A percentile compares a stretch with the other conserved stretches of the same genome.
Evolutionary conservation across 2,113 vertebrate genomes (phyloP).

Genomic region (Acrocephalus arundinaceus): DNA sequence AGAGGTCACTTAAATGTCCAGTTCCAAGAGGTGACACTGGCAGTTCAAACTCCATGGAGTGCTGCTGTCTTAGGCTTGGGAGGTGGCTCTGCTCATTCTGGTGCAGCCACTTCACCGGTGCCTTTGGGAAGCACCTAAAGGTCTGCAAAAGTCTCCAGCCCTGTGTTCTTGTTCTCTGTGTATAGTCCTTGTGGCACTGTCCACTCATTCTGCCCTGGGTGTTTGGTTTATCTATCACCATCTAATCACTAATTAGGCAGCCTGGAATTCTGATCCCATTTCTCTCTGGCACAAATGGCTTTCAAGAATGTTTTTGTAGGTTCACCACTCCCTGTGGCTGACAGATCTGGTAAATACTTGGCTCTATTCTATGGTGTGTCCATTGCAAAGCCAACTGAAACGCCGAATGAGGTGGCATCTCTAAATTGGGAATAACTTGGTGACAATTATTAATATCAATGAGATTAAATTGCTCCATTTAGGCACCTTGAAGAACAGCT

Average conservation of each 20-base stretch:
- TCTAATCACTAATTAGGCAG: background rate
- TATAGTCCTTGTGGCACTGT: background rate
- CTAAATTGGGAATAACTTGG: background rate
- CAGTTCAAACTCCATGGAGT: background rate
- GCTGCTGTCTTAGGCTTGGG: background rate
- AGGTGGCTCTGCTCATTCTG: background rate
- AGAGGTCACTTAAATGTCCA: background rate
- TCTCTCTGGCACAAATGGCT: background rate
- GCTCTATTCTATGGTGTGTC: background rate
- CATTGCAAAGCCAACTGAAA: background rate
- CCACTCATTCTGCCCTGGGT: background rate
- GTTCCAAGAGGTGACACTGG: background rate
- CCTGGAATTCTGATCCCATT: rapidly evolving
- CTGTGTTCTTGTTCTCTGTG: background rate
- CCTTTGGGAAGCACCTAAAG: background rate
- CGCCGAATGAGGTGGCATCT: background rate
- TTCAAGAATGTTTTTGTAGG: background rate
- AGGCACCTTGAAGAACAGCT: background rate
- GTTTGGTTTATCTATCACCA: background rate
- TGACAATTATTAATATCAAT: background rate
- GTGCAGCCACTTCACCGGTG: no score
- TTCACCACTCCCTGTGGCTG: background rate
- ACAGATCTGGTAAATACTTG: background rate
- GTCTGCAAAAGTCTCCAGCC: background rate
- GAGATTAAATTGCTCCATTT: background rate